A percentile compares a stretch with the other conserved stretches of the same genome.
These are phyloP conservation scores for Abrostola triplasia DNA, from an alignment of 2,888 invertebrate species.

Conservation along the genomic window DNA sequence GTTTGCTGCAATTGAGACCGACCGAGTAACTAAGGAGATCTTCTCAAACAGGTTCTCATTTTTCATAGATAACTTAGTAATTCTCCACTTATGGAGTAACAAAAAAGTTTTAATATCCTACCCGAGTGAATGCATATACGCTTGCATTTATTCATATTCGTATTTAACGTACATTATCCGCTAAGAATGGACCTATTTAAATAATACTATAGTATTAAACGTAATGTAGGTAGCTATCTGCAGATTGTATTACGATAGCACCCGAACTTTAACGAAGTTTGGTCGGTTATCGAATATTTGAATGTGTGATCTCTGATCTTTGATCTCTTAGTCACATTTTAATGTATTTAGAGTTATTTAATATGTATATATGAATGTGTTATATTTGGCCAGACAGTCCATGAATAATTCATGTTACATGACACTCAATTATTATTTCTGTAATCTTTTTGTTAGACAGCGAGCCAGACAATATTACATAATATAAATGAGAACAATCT, in stretches of 20 bases:
- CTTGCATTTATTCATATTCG: conserved; percentile 52
- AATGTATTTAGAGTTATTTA: conserved; percentile 4
- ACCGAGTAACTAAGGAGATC: conserved; percentile 10
- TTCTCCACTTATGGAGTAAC: conserved; percentile 36
- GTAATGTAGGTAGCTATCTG: conserved; percentile 58
- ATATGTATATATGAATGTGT: conserved; percentile 26
- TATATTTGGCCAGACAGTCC: conserved; percentile 17
- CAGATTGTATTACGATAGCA: conserved; percentile 72
- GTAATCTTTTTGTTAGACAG: conserved; percentile 18
- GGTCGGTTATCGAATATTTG: not conserved
- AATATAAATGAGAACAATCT: not conserved
- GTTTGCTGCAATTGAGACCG: conserved; percentile 15
- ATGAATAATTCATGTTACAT: conserved; percentile 37
- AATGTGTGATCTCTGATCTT: conserved; percentile 12
- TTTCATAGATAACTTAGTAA: conserved; percentile 23
- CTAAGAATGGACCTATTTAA: conserved; percentile 71
- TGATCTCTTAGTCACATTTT: conserved; percentile 12
- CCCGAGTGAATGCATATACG: conserved; percentile 49
- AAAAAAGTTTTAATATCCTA: conserved; percentile 43
- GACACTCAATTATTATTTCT: conserved; percentile 15
- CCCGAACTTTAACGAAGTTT: conserved; percentile 54
- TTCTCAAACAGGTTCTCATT: conserved; percentile 28
- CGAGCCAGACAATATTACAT: conserved; percentile 25
- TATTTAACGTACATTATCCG: conserved; percentile 69
- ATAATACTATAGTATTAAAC: conserved; percentile 72